Evolutionary conservation across 2,113 vertebrate genomes (phyloP).

Genomic region (Plectropomus leopardus): DNA sequence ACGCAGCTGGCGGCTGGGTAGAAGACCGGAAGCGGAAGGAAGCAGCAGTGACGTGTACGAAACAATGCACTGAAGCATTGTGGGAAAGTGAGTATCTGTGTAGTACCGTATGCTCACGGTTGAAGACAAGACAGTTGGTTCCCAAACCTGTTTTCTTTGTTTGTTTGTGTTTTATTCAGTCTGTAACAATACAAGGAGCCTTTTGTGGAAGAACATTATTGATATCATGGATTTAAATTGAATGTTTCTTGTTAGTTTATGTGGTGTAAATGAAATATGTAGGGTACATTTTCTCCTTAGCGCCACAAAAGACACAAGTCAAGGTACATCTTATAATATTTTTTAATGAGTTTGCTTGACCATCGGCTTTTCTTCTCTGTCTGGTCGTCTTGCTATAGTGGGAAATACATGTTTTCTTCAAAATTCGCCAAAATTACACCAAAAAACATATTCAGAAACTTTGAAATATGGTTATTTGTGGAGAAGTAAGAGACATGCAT

Average conservation of each 20-base stretch:
- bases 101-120: no score
- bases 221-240: not conserved
- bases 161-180: not conserved
- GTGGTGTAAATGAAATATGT: not conserved
- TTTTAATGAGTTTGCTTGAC: not conserved
- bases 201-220: not conserved
- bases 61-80: slow-evolving; percentile 29
- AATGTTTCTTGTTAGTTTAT: not conserved
- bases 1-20: slow-evolving; percentile 65
- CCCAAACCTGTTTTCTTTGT: no score
- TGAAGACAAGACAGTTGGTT: no score
- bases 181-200: not conserved
- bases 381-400: not conserved
- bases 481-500: no score
- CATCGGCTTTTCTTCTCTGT: not conserved
- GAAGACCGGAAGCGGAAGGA: slow-evolving; percentile 59
- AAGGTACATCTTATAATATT: not conserved
- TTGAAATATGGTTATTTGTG: no score
- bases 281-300: not conserved
- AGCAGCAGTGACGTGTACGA: not conserved
- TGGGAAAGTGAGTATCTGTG: slow-evolving; percentile 63
- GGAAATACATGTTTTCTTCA: no score
- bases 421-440: no score
- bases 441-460: no score
- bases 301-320: not conserved